Percentiles rank a stretch among this genome's conserved stretches.
phyloP scores from a whole-genome alignment of 2,888 invertebrate species.

The Pteria penguin region DNA sequence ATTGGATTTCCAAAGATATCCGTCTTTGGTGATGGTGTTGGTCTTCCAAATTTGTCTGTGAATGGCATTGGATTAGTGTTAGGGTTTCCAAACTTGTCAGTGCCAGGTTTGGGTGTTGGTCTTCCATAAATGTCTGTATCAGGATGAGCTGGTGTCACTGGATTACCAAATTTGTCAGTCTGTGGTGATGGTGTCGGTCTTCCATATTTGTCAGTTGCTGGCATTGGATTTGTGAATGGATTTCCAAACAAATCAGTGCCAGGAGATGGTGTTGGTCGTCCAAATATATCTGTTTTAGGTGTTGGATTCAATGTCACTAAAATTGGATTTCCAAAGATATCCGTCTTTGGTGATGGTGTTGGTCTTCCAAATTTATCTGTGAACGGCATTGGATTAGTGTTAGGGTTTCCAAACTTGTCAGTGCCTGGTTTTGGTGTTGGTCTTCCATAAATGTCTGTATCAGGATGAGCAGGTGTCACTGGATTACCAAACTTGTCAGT shows the following conservation, averaged over 20 bases:
- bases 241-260: slow-evolving; percentile 73
- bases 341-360: slow-evolving; percentile 43
- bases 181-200: slow-evolving; percentile 42
- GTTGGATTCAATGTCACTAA: too few relatives aligned
- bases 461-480: slow-evolving; percentile 18
- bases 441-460: slow-evolving; percentile 7
- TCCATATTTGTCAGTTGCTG: not conserved
- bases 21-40: slow-evolving; percentile 23
- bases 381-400: too few relatives aligned
- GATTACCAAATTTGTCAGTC: slow-evolving; percentile 24
- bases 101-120: too few relatives aligned
- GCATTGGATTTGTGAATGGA: slow-evolving; percentile 79
- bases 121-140: slow-evolving; percentile 4
- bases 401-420: too few relatives aligned
- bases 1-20: slow-evolving; percentile 23
- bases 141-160: too few relatives aligned
- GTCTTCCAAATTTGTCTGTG: not conserved
- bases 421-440: slow-evolving; percentile 18
- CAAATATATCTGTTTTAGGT: too few relatives aligned
- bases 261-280: too few relatives aligned
- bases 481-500: slow-evolving; percentile 23
- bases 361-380: slow-evolving; percentile 48
- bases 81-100: too few relatives aligned
- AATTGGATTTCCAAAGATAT: slow-evolving; percentile 30
- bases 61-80: too few relatives aligned